Base-by-base conservation (phyloP, 2,888 invertebrate species). In the Colostygia pectinataria region DNA sequence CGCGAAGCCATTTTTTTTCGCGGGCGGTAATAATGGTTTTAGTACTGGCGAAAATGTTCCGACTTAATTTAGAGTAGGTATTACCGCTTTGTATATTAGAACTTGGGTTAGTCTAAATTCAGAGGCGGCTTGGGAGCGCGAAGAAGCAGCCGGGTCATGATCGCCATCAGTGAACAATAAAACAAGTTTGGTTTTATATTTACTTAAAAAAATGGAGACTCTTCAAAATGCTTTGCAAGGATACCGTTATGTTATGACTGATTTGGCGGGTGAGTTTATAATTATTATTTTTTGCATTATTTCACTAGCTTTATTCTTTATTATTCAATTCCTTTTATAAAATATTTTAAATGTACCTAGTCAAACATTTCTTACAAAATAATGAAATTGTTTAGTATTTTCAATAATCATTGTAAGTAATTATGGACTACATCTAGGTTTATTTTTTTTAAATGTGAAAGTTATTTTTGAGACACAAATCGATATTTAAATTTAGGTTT, bases 201-300 rank as follows among this genome's bases (percentile, higher is more conserved):
- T 20, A 6, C 6, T 20, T 6, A 6, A 20, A 20, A 51, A 51
- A 18, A 71, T 70, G 69, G 42, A 58, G 9, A 50, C 46, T 7
- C 34, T 41, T 12, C 49, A 54, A 10, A 54, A 49, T 41, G 34
- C 65, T 33, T 18, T 53, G 14, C 44, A 59, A 5, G 61, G 61
- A 46, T 70, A 73, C 24, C 62, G 65, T 39, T 66, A 74, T 59
- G 24, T 66, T 2, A 32, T 69, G 4, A 57, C 70, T 9, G 76
- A 75, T 15, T 61, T 69, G 24, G 61, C 64, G 9, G 72, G 76
- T 75, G 13, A 68, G 74, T 62, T 28, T 40, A 15, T 37, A 28
- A 28, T 13, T 24, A 32, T 31, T 33, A n/a, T n/a, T n/a, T n/a
- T n/a, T n/a, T n/a, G n/a, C n/a, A n/a, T n/a, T n/a, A n/a, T 15